These are phyloP conservation scores for Enoplosus armatus DNA, from an alignment of 2,797 vertebrate species.

Conservation along the genomic window DNA sequence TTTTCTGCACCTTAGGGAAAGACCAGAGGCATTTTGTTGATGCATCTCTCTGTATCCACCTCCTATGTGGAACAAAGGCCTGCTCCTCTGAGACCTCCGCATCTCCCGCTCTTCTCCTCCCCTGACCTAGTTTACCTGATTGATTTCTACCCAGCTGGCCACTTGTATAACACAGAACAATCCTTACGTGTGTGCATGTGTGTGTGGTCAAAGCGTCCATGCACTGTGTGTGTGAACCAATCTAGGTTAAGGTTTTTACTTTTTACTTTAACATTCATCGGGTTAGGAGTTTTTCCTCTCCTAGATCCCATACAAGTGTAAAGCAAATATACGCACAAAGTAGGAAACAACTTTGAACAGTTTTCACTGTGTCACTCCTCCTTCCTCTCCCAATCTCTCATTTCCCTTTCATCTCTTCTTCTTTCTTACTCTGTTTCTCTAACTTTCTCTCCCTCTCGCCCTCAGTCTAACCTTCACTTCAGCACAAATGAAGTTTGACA, in stretches of 20 bases:
- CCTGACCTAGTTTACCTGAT: conserved; percentile 81
- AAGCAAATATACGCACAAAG: background rate
- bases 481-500: conserved; percentile 48
- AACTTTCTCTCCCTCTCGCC: background rate
- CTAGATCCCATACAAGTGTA: background rate
- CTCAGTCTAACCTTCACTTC: conserved; percentile 23
- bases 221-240: background rate
- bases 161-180: conserved; percentile 72
- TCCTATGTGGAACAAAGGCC: conserved; percentile 76
- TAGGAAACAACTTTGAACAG: background rate
- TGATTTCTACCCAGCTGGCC: conserved; percentile 73
- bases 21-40: conserved; percentile 67
- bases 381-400: background rate
- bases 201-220: conserved; percentile 30
- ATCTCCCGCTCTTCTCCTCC: conserved; percentile 60
- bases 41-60: conserved; percentile 61
- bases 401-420: background rate
- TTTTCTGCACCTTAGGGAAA: conserved; percentile 46
- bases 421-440: background rate
- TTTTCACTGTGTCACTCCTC: background rate
- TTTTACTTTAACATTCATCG: conserved; percentile 10
- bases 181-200: conserved; percentile 34
- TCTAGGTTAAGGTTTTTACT: conserved; percentile 26
- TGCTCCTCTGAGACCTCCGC: conserved; percentile 69
- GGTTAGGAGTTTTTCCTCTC: background rate